A percentile compares a stretch with the other conserved stretches of the same genome.
Evolutionary conservation across 2,113 vertebrate species (phyloP).

Genomic region (Trochalopteron elliotii): DNA sequence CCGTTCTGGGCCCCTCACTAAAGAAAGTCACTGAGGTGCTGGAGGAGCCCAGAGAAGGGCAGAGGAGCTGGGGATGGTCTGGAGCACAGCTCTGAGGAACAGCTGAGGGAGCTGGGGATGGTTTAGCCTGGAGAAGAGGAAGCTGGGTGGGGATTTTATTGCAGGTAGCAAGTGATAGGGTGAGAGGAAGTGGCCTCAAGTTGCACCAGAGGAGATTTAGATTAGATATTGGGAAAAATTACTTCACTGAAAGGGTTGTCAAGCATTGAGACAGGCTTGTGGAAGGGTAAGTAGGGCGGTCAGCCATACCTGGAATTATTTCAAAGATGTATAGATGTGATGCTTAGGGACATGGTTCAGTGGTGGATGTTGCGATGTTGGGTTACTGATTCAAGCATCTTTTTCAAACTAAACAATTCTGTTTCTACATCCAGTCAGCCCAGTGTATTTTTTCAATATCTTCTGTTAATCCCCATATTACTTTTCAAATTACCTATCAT

Average conservation of each 20-base stretch:
- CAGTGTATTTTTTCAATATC: neutral
- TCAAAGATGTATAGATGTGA: neutral
- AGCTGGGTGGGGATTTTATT: neutral
- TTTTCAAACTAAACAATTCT: neutral
- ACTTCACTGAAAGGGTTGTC: neutral
- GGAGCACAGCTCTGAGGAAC: neutral
- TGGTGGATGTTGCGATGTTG: neutral
- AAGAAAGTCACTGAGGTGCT: neutral
- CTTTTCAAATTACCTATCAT: neutral
- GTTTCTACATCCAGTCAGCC: neutral
- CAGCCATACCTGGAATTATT: neutral
- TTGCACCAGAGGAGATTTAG: neutral
- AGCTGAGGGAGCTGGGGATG: neutral
- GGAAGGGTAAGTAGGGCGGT: neutral
- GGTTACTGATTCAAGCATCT: rapidly evolving
- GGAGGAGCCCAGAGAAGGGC: neutral
- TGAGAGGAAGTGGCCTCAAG: neutral
- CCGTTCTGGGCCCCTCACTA: neutral
- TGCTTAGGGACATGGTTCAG: neutral
- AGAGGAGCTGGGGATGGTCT: neutral
- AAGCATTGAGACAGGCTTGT: neutral
- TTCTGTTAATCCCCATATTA: neutral
- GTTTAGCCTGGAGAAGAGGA: neutral
- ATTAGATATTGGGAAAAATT: neutral
- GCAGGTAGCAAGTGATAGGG: neutral